Conservation (phyloP, 1,140 invertebrate genomes). For the Telenomus remus region DNA sequence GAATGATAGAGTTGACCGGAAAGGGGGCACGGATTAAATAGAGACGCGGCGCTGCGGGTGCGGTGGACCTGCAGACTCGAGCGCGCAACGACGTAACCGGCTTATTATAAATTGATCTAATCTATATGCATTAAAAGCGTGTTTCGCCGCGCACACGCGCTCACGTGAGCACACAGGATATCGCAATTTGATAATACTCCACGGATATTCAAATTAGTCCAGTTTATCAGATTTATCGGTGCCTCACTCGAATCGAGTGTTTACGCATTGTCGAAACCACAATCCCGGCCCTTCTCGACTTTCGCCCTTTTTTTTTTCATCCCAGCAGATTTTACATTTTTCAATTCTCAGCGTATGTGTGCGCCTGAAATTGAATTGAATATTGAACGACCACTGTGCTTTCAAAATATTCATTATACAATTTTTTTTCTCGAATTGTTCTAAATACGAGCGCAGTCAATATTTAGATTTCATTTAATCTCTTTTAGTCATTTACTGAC, state of each 20-base stretch:
- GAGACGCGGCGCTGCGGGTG: not conserved
- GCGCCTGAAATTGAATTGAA: too few species aligned
- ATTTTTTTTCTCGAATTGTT: too few species aligned
- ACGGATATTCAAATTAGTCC: conserved; percentile 72
- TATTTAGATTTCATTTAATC: too few species aligned
- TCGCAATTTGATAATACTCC: conserved; percentile 73
- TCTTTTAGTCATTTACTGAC: too few species aligned
- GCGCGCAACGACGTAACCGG: conserved; percentile 63
- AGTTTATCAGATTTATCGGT: conserved; percentile 72
- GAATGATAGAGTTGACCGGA: conserved; percentile 47
- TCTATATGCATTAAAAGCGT: conserved; percentile 74
- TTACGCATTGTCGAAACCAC: conserved; percentile 54
- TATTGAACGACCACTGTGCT: too few species aligned
- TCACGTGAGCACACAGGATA: conserved; percentile 64
- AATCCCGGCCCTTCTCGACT: conserved; percentile 16
- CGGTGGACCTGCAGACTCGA: conserved; percentile 25
- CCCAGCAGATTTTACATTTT: too few species aligned
- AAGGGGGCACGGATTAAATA: conserved; percentile 40
- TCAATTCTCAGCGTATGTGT: too few species aligned
- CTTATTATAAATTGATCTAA: conserved; percentile 75
- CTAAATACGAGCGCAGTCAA: too few species aligned
- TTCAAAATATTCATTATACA: too few species aligned
- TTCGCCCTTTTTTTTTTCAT: too few species aligned
- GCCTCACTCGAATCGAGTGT: conserved; percentile 55
- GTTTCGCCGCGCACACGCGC: conserved; percentile 64